Percentiles rank a stretch among this genome's conserved stretches.
These are phyloP conservation scores for Bombus pyrosoma DNA, from an alignment of 1,140 invertebrate genomes.

Conservation along the genomic window DNA sequence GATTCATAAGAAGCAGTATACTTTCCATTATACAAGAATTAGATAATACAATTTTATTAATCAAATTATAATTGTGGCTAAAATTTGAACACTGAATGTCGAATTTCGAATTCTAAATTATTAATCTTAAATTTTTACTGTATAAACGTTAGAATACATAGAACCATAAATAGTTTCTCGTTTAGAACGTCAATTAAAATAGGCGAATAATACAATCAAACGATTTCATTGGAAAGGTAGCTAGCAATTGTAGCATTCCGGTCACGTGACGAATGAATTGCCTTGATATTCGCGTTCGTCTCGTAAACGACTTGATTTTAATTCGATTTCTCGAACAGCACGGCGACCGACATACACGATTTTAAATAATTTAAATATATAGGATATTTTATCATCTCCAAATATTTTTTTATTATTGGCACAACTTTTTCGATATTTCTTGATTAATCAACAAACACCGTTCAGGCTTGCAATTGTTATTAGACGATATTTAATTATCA, in stretches of 20 bases:
- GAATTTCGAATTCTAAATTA: background rate
- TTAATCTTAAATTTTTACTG: background rate
- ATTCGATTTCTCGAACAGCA: conserved; percentile 21
- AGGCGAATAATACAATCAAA: too few relatives aligned
- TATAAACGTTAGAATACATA: background rate
- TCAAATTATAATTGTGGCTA: too few relatives aligned
- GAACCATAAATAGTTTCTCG: background rate
- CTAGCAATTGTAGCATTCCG: conserved; percentile 21
- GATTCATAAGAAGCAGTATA: background rate
- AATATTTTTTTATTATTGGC: too few relatives aligned
- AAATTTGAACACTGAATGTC: background rate
- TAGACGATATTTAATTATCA: background rate
- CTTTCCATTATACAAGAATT: background rate
- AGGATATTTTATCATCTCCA: background rate
- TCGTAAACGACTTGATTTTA: conserved; percentile 35
- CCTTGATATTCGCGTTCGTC: conserved; percentile 9
- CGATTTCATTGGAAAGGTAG: background rate
- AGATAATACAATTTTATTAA: background rate
- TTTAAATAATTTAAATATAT: background rate
- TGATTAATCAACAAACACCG: background rate
- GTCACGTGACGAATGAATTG: conserved; percentile 35
- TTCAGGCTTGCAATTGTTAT: background rate
- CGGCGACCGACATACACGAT: background rate
- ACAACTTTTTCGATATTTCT: too few relatives aligned
- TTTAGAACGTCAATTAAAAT: background rate